Conservation (phyloP, 2,888 invertebrate species). For the Platycnemis pennipes region DNA sequence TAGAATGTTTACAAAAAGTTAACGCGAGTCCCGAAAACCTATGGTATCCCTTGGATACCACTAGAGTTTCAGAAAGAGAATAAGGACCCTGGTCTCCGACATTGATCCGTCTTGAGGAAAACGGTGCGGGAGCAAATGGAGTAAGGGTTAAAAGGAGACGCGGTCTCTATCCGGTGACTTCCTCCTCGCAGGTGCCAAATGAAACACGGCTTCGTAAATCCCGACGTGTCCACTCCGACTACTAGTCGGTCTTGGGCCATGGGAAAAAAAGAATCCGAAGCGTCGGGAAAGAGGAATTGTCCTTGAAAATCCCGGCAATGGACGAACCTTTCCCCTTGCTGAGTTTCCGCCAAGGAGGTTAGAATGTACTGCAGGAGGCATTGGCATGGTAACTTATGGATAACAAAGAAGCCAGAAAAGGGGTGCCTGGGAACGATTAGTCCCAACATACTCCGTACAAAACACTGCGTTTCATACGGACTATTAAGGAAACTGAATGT, state of each 20-base stretch:
- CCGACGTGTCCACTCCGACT: not conserved
- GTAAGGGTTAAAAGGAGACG: not conserved
- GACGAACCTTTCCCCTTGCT: not conserved
- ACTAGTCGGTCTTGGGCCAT: not conserved
- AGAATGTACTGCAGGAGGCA: too few relatives aligned
- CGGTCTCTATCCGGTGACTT: not conserved
- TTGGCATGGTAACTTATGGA: too few relatives aligned
- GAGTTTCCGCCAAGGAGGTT: not conserved
- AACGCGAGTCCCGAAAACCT: too few relatives aligned
- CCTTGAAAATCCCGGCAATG: not conserved
- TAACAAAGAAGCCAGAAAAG: too few relatives aligned
- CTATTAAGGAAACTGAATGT: too few relatives aligned
- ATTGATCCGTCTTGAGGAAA: not conserved
- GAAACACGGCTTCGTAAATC: conserved; percentile 17
- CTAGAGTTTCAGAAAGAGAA: too few relatives aligned
- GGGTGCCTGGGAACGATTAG: too few relatives aligned
- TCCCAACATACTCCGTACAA: too few relatives aligned
- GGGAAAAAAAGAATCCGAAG: not conserved
- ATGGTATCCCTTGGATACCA: too few relatives aligned
- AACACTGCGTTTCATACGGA: too few relatives aligned
- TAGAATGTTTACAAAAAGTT: too few relatives aligned
- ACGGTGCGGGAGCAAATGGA: not conserved
- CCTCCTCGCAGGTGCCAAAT: not conserved
- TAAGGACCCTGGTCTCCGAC: too few relatives aligned
- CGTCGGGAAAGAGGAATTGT: not conserved